A percentile compares a stretch with the other conserved stretches of the same genome.
phyloP scores from a whole-genome alignment of 2,888 invertebrate genomes.

The Drosophila quasianomalipes region DNA sequence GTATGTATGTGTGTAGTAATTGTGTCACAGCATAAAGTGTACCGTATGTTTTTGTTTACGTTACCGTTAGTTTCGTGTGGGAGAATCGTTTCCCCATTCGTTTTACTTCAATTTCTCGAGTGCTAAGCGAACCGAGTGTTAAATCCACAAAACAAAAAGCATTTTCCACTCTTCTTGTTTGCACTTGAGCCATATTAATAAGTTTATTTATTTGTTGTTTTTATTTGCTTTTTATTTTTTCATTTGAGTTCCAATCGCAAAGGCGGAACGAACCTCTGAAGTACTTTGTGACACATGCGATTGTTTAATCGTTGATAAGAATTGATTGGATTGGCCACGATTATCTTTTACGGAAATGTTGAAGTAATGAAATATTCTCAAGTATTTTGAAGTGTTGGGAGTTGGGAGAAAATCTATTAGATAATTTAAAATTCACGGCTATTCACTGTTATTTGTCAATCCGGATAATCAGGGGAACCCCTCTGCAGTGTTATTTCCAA shows the following conservation, averaged over 20 bases:
- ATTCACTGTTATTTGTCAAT: neutral
- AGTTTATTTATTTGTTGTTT: slow-evolving; percentile 6
- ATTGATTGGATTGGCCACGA: slow-evolving; percentile 15
- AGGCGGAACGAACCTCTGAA: slow-evolving; percentile 16
- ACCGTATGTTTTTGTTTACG: slow-evolving; percentile 5
- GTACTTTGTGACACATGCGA: slow-evolving; percentile 9
- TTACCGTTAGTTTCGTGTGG: slow-evolving; percentile 13
- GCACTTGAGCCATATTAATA: slow-evolving; percentile 7
- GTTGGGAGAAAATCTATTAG: neutral
- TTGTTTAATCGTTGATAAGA: slow-evolving; percentile 49
- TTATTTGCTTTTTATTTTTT: neutral
- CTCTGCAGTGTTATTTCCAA: neutral
- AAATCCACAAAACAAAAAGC: neutral
- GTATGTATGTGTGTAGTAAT: neutral
- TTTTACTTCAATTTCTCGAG: neutral
- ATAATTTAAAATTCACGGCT: neutral
- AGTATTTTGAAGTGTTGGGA: neutral
- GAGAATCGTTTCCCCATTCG: slow-evolving; percentile 8
- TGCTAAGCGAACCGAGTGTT: neutral
- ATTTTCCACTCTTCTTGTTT: neutral
- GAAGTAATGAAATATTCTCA: neutral
- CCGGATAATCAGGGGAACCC: neutral
- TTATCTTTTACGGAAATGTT: slow-evolving; percentile 55
- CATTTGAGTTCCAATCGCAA: slow-evolving; percentile 8
- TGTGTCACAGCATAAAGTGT: slow-evolving; percentile 25